Base-by-base conservation (phyloP, 2,888 invertebrate species). In the Conus canariensis region DNA sequence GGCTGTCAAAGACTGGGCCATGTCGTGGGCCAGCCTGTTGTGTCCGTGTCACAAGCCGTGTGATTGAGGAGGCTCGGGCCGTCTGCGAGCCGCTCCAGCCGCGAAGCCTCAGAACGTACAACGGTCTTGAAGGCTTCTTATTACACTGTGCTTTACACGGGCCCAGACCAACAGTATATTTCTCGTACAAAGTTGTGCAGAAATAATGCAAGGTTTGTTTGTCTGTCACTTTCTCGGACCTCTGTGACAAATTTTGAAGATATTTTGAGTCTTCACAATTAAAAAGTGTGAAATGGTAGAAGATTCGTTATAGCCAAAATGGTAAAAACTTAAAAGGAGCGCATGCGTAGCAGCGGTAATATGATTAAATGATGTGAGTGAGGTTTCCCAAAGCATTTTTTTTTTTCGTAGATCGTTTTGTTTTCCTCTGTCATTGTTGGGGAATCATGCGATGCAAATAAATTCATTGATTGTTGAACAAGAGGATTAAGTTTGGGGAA, bases 251-350 rank as follows among this genome's bases (percentile, higher is more conserved):
- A 12, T 58, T 56, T 83, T 83, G 30, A 45, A 80, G 10, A 58
- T 58, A 83, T 83, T 83, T 58, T 83, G 82, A 19, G 9, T 58
- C 10, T 30, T 25, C 12, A 30, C 10, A 25, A 77, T 83, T 83
- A 6, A 56, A 12, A 6, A 25, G 30, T 86, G 45, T 60, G 30
- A 59, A 86, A 45, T 9, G 60, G 67, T 45, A 25, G 25, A 60
- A 25, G 58, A 83, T 16, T 86, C 59, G 64, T 67, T n/a, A 85
- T 85, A 85, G 85, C 85, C 85, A 85, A 85, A 85, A 85, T 80
- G 12, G 25, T 2, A 10, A 77, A 16, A 70, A 70, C 22, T 45
- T 25, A 19, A 10, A 19, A 64, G 64, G 10, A 16, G 77, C 19
- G 77, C 12, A 30, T 77, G 77, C 1, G 25, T 10, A 30, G 30